A percentile compares a stretch with the other conserved stretches of the same genome.
These are phyloP conservation scores for Willowsia nigromaculata DNA, from an alignment of 2,888 invertebrate species.

Conservation along the genomic window DNA sequence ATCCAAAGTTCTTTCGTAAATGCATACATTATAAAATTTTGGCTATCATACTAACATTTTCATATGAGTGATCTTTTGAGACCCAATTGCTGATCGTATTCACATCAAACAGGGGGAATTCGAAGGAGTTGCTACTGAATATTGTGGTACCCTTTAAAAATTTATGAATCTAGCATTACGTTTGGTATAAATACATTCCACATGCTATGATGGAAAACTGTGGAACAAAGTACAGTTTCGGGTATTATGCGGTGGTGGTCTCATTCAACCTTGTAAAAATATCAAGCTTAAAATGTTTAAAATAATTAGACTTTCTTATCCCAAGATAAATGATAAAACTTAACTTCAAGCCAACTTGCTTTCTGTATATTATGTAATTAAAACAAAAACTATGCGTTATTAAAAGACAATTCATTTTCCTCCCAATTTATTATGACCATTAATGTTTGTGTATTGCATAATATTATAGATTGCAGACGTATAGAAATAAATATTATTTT, in stretches of 20 bases:
- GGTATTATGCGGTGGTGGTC: too few species aligned
- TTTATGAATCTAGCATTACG: background rate
- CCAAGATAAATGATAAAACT: constrained; percentile 31
- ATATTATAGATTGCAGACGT: background rate
- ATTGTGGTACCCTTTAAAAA: background rate
- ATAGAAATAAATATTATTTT: too few species aligned
- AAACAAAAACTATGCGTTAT: constrained; percentile 20
- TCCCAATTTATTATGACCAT: background rate
- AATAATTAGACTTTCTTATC: background rate
- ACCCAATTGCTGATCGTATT: too few species aligned
- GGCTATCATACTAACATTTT: too few species aligned
- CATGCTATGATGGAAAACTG: background rate
- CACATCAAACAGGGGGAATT: too few species aligned
- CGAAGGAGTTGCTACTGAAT: background rate
- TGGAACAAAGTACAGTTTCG: too few species aligned
- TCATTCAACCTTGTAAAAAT: too few species aligned
- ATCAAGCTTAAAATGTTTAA: background rate
- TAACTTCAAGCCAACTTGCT: constrained; percentile 5
- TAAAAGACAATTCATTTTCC: background rate
- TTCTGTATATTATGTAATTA: constrained; percentile 58
- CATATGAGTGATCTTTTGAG: too few species aligned
- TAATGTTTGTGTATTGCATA: background rate
- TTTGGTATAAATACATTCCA: background rate
- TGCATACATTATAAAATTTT: too few species aligned
- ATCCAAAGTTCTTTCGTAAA: too few species aligned